These are phyloP conservation scores for Ashinkailepas kermadecensis DNA, from an alignment of 2,888 invertebrate genomes.

Conservation along the genomic window DNA sequence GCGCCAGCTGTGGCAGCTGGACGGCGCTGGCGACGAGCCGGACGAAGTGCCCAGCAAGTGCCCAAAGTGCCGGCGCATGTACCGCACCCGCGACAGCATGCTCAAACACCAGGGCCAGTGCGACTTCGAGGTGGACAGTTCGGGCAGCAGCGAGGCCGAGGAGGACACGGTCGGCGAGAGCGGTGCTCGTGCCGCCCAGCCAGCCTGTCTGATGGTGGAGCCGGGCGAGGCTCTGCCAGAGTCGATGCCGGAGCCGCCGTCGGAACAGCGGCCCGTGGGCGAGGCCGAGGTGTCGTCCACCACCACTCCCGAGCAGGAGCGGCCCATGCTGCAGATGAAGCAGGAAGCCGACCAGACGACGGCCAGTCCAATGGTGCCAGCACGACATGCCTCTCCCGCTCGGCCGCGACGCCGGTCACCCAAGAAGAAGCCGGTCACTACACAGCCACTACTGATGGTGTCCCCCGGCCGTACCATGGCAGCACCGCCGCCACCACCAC, in stretches of 20 bases:
- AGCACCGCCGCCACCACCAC: neutral
- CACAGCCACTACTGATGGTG: neutral
- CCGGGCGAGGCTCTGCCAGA: neutral
- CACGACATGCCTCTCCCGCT: too few relatives aligned
- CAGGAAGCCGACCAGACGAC: neutral
- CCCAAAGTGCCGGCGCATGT: constrained; percentile 11
- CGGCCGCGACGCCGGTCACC: neutral
- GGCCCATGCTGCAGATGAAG: neutral
- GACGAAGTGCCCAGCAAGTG: constrained; percentile 9
- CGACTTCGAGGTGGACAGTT: constrained; percentile 41
- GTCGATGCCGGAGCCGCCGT: neutral
- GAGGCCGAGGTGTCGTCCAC: constrained; percentile 9
- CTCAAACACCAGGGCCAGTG: constrained; percentile 41
- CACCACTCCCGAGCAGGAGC: neutral
- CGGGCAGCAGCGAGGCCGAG: constrained; percentile 41
- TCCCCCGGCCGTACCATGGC: constrained; percentile 15
- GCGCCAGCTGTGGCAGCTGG: constrained; percentile 14
- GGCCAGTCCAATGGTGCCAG: too few relatives aligned
- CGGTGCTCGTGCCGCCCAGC: neutral
- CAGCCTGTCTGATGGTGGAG: neutral
- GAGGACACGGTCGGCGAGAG: neutral
- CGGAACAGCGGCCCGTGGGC: neutral
- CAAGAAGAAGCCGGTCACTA: neutral
- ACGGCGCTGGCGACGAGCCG: constrained; percentile 23
- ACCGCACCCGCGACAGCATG: constrained; percentile 41